Evolutionary conservation across 1,140 invertebrate species (phyloP).

Genomic region (Lasaia peninsularis): DNA sequence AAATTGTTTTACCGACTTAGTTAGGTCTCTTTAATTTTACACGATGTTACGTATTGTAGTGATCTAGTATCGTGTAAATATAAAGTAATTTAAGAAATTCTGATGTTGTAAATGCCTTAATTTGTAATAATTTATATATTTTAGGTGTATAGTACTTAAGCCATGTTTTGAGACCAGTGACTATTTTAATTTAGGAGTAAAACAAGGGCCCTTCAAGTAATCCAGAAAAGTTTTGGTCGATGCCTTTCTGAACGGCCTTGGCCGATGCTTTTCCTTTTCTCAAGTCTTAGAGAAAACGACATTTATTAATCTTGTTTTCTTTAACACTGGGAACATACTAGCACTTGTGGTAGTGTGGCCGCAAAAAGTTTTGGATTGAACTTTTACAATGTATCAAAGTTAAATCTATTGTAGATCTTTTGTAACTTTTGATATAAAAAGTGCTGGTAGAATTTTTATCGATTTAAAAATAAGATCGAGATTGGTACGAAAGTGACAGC

Average conservation of each 20-base stretch:
- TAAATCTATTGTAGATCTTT: slow-evolving; percentile 67
- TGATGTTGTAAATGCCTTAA: slow-evolving; percentile 76
- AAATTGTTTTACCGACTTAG: slow-evolving; percentile 72
- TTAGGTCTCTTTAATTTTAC: slow-evolving; percentile 74
- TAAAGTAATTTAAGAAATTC: slow-evolving; percentile 67
- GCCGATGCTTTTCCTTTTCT: slow-evolving; percentile 57
- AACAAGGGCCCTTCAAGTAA: slow-evolving; percentile 51
- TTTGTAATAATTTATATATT: slow-evolving; percentile 78
- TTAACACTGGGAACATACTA: slow-evolving; percentile 55
- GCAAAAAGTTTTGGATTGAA: slow-evolving; percentile 62
- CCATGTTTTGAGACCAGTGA: slow-evolving; percentile 77
- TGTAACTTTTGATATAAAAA: slow-evolving; percentile 75
- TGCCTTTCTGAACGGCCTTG: slow-evolving; percentile 45
- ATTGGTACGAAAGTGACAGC: slow-evolving; percentile 60
- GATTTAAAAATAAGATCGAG: slow-evolving; percentile 54
- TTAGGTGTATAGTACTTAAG: slow-evolving; percentile 77
- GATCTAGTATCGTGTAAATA: slow-evolving; percentile 70
- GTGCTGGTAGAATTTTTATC: slow-evolving; percentile 65
- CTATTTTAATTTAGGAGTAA: slow-evolving; percentile 75
- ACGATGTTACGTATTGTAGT: slow-evolving; percentile 55
- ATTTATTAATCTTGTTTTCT: slow-evolving; percentile 57
- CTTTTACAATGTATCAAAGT: slow-evolving; percentile 57
- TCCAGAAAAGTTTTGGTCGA: slow-evolving; percentile 61
- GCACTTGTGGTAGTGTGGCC: slow-evolving; percentile 56
- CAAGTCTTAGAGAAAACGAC: slow-evolving; percentile 67